Conservation (phyloP, 1,140 invertebrate species). For the Drosophila arizonae region DNA sequence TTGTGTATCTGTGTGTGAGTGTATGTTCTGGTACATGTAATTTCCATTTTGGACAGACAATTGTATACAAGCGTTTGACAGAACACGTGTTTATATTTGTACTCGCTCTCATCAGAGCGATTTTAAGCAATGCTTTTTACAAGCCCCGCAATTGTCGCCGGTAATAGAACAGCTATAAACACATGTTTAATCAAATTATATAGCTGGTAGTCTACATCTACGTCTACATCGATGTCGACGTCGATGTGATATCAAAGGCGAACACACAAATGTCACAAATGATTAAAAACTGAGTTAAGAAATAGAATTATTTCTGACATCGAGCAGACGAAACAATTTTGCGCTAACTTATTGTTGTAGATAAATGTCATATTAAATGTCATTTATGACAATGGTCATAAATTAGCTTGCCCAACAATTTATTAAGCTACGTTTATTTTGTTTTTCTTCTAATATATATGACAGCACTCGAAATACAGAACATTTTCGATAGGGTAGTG, state of each 20-base stretch:
- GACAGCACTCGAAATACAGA: slow-evolving; percentile 50
- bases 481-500: slow-evolving; percentile 36
- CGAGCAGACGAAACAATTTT: slow-evolving; percentile 21
- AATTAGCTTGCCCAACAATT: slow-evolving; percentile 49
- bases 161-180: slow-evolving; percentile 34
- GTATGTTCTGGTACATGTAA: slow-evolving; percentile 40
- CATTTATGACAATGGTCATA: no score
- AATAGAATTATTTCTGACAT: slow-evolving; percentile 48
- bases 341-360: slow-evolving; percentile 54
- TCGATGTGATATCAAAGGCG: slow-evolving; percentile 1
- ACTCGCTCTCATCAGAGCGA: slow-evolving; percentile 42
- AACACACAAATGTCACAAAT: slow-evolving; percentile 44
- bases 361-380: slow-evolving; percentile 69
- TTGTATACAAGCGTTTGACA: slow-evolving; percentile 27
- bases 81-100: slow-evolving; percentile 59
- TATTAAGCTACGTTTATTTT: slow-evolving; percentile 41
- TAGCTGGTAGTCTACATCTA: not conserved
- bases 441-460: slow-evolving; percentile 32
- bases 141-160: slow-evolving; percentile 12
- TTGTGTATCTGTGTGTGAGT: not conserved
- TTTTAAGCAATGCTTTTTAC: slow-evolving; percentile 23
- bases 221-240: no score
- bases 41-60: slow-evolving; percentile 52
- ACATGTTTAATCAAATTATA: slow-evolving; percentile 46
- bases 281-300: slow-evolving; percentile 42